Evolutionary conservation across 2,797 vertebrate species (phyloP), one percentile per base, ranked within the genome.

Genomic region (Trematomus bernacchii): DNA sequence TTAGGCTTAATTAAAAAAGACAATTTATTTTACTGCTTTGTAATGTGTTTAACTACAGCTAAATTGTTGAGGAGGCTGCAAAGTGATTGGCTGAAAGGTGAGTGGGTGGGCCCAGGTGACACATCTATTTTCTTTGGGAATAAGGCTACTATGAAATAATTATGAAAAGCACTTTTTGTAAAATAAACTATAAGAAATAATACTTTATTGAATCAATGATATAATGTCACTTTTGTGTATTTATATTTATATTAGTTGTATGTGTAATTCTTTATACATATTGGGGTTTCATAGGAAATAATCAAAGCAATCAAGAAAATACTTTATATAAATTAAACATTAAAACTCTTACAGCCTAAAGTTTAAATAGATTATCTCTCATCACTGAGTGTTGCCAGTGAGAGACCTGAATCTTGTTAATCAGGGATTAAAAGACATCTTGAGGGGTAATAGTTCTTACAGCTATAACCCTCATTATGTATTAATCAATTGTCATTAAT

Each of bases 11-110:
- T 69, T 16, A 51, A 44, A 23, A 1, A 8, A 42, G 2, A 40
- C 0, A 19, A 1, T 12, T 47, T 40, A 2, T 6, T 62, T 10
- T 14, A 1, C 12, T 46, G 1, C 2, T 18, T 16, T 16, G 3
- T 3, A 30, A 1, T 54, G 27, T 11, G 5, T 54, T n/a, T 6
- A 12, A 37, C 1, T 19, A 18, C 6, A 64, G 27, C 1, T 37
- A 37, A 37, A 37, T 37, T 37, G 30, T 16, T 47, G 12, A 19
- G 15, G 27, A 61, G 15, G 10, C 42, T 54, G 40, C 37, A 11
- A 1, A 46, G 23, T 6, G 37, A 59, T 58, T 58, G 62, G 53
- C 16, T 73, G 18, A 60, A 16, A 13, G 3, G 12, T 33, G 3
- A 15, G 6, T 8, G 70, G 14, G 54, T 30, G 37, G 13, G 21